A percentile compares a stretch with the other conserved stretches of the same genome.
phyloP scores from a whole-genome alignment of 2,113 vertebrate genomes.

The Sapajus apella region DNA sequence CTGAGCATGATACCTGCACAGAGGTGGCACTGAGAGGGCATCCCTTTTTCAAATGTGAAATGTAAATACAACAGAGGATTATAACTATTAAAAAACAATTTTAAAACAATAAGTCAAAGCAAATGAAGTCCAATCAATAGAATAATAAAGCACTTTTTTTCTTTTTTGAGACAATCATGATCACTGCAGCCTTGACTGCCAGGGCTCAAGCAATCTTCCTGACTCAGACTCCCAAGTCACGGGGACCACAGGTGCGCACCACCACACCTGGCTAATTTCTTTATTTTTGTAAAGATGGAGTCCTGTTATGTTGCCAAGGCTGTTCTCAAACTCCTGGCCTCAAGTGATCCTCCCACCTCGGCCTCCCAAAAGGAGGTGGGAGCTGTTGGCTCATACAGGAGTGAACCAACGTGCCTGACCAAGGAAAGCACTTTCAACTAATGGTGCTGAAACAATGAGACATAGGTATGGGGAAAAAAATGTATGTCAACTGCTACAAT shows the following conservation, averaged over 20 bases:
- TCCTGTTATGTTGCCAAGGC: too few relatives aligned
- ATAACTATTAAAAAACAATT: not conserved
- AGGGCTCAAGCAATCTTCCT: too few relatives aligned
- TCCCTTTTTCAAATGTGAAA: not conserved
- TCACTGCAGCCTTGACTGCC: too few relatives aligned
- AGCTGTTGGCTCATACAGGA: too few relatives aligned
- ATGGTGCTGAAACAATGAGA: not conserved
- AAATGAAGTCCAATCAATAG: not conserved
- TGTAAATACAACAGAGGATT: not conserved
- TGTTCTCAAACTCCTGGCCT: not conserved
- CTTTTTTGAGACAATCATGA: too few relatives aligned
- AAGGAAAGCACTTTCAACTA: not conserved
- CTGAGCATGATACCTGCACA: not conserved
- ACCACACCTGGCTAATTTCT: too few relatives aligned
- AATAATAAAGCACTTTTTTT: not conserved
- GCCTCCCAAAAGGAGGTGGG: too few relatives aligned
- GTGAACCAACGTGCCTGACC: not conserved
- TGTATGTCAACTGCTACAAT: too few relatives aligned
- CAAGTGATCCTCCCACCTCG: not conserved
- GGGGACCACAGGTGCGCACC: too few relatives aligned
- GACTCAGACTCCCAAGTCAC: too few relatives aligned
- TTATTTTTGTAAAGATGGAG: too few relatives aligned
- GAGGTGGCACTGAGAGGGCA: not conserved
- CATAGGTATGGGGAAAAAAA: not conserved
- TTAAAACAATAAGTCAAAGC: not conserved